Evolutionary conservation across 2,888 invertebrate species (phyloP), one percentile per base, ranked within the genome.

Genomic region (Isoperla grammatica): DNA sequence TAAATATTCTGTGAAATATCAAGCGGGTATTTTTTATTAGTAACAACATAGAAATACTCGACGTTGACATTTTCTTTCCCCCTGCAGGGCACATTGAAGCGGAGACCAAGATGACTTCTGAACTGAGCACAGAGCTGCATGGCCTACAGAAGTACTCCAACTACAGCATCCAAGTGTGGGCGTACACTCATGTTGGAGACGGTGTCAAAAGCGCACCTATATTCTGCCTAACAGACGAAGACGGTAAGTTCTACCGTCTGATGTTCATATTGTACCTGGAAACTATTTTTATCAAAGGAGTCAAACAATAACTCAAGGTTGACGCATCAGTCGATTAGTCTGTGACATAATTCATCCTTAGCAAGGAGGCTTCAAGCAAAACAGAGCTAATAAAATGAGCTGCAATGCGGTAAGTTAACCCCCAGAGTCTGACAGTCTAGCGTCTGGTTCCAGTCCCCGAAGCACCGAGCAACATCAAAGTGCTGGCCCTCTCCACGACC

Each of bases 221-320:
- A 54, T 76, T 71, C 67, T 75, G 78, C 61, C 68, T 69, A 43
- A 79, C 79, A 1, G 72, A 74, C 54, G 76, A 78, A 69, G 78
- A 78, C 49, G 65, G 65, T 65, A 50, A 62, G 61, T 39, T n/a
- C n/a, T n/a, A n/a, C n/a, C n/a, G n/a, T n/a, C n/a, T n/a, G n/a
- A n/a, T n/a, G n/a, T n/a, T n/a, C n/a, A n/a, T n/a, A n/a, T n/a
- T n/a, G n/a, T n/a, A n/a, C n/a, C n/a, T n/a, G n/a, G n/a, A n/a
- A n/a, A n/a, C n/a, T n/a, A n/a, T n/a, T n/a, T n/a, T n/a, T 17
- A 5, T 3, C 9, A 49, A 49, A n/a, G 23, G 9, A 13, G 9
- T 20, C 23, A 20, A 15, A 12, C 11, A 6, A 20, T n/a, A 49
- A 17, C n/a, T n/a, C n/a, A n/a, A n/a, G n/a, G n/a, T n/a, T n/a